A percentile compares a stretch with the other conserved stretches of the same genome.
Evolutionary conservation across 2,888 invertebrate genomes (phyloP).

Genomic region (Alviniconcha strummeri): DNA sequence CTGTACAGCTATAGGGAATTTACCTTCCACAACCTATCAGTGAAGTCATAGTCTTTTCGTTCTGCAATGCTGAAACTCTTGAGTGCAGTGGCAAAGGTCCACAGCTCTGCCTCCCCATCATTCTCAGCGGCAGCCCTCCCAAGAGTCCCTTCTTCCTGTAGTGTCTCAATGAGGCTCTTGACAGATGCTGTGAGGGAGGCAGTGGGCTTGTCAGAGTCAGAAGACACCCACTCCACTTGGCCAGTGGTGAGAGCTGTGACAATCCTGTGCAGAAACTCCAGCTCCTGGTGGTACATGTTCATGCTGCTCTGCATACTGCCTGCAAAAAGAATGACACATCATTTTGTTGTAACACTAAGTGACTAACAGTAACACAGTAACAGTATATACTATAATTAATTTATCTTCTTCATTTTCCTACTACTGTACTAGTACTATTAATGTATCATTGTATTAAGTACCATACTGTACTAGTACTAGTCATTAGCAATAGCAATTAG

Average conservation of each 20-base stretch:
- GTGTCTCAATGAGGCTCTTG: slow-evolving; percentile 47
- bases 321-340: slow-evolving; percentile 28
- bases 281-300: slow-evolving; percentile 49
- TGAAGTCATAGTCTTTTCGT: slow-evolving; percentile 59
- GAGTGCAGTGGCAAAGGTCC: slow-evolving; percentile 19
- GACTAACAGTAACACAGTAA: no score
- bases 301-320: slow-evolving; percentile 52
- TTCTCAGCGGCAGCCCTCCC: slow-evolving; percentile 38
- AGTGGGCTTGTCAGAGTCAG: slow-evolving; percentile 34
- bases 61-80: slow-evolving; percentile 41
- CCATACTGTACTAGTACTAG: no score
- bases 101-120: slow-evolving; percentile 36
- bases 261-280: slow-evolving; percentile 47
- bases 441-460: no score
- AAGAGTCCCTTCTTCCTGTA: slow-evolving; percentile 52
- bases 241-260: slow-evolving; percentile 50
- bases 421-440: no score
- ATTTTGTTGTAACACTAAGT: no score
- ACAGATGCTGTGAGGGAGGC: slow-evolving; percentile 47
- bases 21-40: slow-evolving; percentile 60
- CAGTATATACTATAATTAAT: no score
- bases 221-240: slow-evolving; percentile 56
- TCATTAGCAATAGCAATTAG: no score
- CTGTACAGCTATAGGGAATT: background rate
- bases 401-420: no score